A percentile compares a stretch with the other conserved stretches of the same genome.
phyloP scores from a whole-genome alignment of 37 sponge, comb jelly and placozoan genomes.

The Dysidea cf. avara region DNA sequence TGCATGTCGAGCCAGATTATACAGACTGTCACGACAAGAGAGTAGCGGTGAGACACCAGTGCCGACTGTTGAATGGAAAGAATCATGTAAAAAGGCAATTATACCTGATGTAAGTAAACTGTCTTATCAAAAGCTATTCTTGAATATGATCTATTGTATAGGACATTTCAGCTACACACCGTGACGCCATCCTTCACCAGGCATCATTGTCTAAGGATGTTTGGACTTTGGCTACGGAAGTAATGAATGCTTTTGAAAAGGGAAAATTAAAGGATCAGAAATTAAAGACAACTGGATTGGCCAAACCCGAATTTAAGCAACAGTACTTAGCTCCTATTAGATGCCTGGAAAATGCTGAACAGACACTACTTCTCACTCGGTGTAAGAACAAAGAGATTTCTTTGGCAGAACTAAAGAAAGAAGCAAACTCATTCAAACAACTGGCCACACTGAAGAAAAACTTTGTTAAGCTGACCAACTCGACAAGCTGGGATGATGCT shows the following conservation, averaged over 20 bases:
- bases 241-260: too few relatives aligned
- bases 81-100: constrained; percentile 18
- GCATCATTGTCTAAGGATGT: too few relatives aligned
- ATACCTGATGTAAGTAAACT: constrained; percentile 8
- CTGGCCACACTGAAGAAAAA: neutral
- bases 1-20: constrained; percentile 32
- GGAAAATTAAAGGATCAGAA: too few relatives aligned
- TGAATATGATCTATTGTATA: too few relatives aligned
- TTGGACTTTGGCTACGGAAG: too few relatives aligned
- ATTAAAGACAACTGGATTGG: too few relatives aligned
- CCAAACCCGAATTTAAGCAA: too few relatives aligned
- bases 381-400: neutral
- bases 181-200: too few relatives aligned
- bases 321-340: too few relatives aligned
- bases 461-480: constrained; percentile 14
- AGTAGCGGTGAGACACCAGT: constrained; percentile 4
- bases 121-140: too few relatives aligned
- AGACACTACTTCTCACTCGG: neutral
- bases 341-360: too few relatives aligned
- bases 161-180: too few relatives aligned
- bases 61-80: constrained; percentile 4
- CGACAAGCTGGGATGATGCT: constrained; percentile 30
- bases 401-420: constrained; percentile 12
- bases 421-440: neutral
- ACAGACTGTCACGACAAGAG: constrained; percentile 6